A percentile compares a stretch with the other conserved stretches of the same genome.
These are phyloP conservation scores for Tetragonula clypearis DNA, from an alignment of 1,140 invertebrate genomes.

Conservation along the genomic window DNA sequence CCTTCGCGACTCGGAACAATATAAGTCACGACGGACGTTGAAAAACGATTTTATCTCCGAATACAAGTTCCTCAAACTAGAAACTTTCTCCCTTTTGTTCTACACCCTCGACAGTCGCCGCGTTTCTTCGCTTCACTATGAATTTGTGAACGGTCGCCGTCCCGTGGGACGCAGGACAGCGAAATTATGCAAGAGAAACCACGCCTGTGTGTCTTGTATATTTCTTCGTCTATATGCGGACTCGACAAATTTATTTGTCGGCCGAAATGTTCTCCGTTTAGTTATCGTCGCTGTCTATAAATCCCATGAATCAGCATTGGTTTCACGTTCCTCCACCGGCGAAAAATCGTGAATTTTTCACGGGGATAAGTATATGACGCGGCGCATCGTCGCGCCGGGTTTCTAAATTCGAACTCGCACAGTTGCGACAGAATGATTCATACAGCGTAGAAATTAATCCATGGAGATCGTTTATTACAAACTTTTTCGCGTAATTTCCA, in stretches of 20 bases:
- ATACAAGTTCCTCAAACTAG: background rate
- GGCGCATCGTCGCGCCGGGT: background rate
- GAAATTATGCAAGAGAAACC: constrained; percentile 6
- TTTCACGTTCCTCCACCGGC: background rate
- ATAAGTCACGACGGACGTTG: background rate
- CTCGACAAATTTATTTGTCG: constrained; percentile 38
- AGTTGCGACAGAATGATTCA: background rate
- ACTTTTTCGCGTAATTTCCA: background rate
- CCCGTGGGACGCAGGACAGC: constrained; percentile 9
- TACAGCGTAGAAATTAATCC: background rate
- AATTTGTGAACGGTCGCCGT: background rate
- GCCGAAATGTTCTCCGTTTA: constrained; percentile 4
- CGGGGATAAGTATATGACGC: background rate
- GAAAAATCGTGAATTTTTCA: background rate
- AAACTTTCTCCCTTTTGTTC: constrained; percentile 43
- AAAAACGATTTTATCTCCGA: constrained; percentile 8
- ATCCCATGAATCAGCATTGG: constrained; percentile 30
- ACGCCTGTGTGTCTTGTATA: constrained; percentile 11
- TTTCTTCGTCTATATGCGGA: constrained; percentile 33
- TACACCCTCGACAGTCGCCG: background rate
- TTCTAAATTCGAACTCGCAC: constrained; percentile 20
- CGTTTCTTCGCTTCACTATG: constrained; percentile 1
- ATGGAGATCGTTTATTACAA: background rate
- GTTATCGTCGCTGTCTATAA: background rate
- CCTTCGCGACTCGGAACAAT: background rate